phyloP scores from a whole-genome alignment of 2,888 invertebrate species.

The Seira ritae region DNA sequence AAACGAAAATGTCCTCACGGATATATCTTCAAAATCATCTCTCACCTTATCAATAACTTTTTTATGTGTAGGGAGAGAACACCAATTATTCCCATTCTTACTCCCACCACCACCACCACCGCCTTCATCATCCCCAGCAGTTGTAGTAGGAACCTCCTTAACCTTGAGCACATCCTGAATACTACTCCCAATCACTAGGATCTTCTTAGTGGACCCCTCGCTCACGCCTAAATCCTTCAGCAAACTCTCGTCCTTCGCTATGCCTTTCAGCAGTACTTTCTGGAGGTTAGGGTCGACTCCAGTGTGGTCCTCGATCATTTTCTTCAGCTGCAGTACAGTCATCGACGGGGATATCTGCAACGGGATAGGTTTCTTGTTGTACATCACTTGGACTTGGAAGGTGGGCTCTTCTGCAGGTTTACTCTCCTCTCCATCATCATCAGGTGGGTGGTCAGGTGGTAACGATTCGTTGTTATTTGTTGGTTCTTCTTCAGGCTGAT shows the following conservation, averaged over 20 bases:
- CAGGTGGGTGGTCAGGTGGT: not conserved
- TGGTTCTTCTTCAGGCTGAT: not conserved
- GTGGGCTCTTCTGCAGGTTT: not conserved
- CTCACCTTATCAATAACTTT: constrained; percentile 70
- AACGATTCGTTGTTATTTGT: not conserved
- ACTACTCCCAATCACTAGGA: constrained; percentile 92
- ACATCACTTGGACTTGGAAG: constrained; percentile 53
- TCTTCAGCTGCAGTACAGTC: constrained; percentile 64
- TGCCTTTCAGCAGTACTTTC: constrained; percentile 92
- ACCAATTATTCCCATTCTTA: constrained; percentile 50
- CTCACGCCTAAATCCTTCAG: constrained; percentile 86
- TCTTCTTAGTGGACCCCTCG: constrained; percentile 85
- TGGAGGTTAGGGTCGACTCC: constrained; percentile 88
- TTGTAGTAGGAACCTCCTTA: constrained; percentile 78
- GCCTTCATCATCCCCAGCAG: constrained; percentile 69
- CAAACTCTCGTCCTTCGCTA: constrained; percentile 89
- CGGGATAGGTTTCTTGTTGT: constrained; percentile 67
- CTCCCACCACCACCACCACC: constrained; percentile 67
- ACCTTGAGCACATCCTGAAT: constrained; percentile 90
- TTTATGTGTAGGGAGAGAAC: constrained; percentile 63
- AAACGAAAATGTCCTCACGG: too few relatives aligned
- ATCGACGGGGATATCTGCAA: constrained; percentile 61
- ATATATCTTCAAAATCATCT: too few relatives aligned
- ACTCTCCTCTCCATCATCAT: not conserved
- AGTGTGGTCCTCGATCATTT: constrained; percentile 60